Conservation (phyloP, 2,797 vertebrate species). For the Falco cherrug region DNA sequence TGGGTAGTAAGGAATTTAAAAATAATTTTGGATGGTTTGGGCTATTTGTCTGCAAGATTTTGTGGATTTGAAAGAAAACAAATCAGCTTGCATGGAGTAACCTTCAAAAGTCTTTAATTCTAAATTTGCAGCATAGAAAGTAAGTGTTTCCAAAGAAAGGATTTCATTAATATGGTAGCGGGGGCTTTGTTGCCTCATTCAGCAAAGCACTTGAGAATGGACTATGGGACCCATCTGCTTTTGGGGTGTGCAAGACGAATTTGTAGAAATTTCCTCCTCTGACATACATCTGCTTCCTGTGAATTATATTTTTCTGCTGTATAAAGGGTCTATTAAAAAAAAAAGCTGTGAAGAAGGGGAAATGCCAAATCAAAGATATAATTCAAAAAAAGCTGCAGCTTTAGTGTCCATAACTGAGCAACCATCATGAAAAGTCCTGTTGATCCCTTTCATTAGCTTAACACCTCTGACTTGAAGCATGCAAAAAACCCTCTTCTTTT, state of each 20-base stretch:
- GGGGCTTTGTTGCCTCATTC: neutral
- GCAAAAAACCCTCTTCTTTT: neutral
- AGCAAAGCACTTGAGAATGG: neutral
- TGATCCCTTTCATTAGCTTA: neutral
- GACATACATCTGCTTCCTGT: neutral
- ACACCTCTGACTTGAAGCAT: neutral
- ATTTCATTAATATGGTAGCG: accelerated
- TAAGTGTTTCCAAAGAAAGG: neutral
- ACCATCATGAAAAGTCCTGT: neutral
- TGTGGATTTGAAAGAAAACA: neutral
- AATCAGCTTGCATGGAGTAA: neutral
- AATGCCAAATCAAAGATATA: neutral
- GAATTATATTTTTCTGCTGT: neutral
- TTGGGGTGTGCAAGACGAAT: neutral
- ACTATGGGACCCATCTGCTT: neutral
- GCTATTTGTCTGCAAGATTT: neutral
- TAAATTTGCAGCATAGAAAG: neutral
- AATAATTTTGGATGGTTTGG: neutral
- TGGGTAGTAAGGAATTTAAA: neutral
- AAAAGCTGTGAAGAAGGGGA: neutral
- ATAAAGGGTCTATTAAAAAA: neutral
- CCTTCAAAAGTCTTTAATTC: neutral
- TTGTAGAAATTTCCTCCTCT: neutral
- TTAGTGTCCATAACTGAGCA: neutral
- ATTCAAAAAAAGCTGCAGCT: neutral